Evolutionary conservation across 2,797 vertebrate genomes (phyloP), one percentile per base, ranked within the genome.

Genomic region (Diplodus puntazzo): DNA sequence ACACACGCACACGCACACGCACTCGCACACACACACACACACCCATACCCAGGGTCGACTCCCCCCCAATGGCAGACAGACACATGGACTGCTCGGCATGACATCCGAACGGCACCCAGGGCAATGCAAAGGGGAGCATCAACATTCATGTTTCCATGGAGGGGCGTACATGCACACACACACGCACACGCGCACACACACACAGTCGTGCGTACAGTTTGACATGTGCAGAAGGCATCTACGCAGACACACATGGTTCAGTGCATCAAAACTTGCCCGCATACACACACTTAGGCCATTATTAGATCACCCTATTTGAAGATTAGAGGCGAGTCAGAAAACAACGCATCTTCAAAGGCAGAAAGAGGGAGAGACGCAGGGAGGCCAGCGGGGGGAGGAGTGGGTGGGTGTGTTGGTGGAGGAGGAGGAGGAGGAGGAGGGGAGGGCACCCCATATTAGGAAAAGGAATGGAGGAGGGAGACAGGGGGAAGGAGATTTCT

Each of bases 261-360:
- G 67, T 27, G 81, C 81, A 62, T 73, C 74, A 78, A 43, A 86
- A 87, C 50, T 80, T 73, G 78, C 70, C 52, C 3, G 5, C 73
- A 25, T 27, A 68, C 76, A 69, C 69, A 34, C 75, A 69, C 67
- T 60, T 49, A 49, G 62, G 82, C 68, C 88, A 70, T 91, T 91
- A 92, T 92, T 92, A 91, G 88, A 89, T 89, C 83, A 84, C 69
- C 67, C 82, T 85, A 88, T 90, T 83, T 91, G 86, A 85, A 88
- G 88, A 93, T 92, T 86, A 88, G 87, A 88, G 57, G 71, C 87
- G 85, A 91, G 74, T 86, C 70, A 3, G 80, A 87, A 86, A 89
- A 92, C 91, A 91, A 92, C 90, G 91, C 82, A 82, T 92, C 91
- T 90, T 92, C 90, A 91, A 92, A 93, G 89, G 88, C 77, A 30